Evolutionary conservation across 2,797 vertebrate species (phyloP).

Genomic region (Enteromius thamalakanensis): DNA sequence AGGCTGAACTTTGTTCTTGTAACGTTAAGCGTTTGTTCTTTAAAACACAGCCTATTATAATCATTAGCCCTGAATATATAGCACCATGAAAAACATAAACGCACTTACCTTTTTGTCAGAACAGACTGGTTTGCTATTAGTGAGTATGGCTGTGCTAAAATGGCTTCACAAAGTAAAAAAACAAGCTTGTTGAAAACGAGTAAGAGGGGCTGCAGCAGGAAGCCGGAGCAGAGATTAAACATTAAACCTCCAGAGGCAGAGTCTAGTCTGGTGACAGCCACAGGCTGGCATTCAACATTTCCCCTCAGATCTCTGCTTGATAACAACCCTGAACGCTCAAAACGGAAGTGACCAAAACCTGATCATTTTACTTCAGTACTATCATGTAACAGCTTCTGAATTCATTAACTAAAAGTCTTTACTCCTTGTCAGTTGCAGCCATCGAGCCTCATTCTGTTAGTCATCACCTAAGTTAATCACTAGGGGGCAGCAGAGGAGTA

Average conservation of each 20-base stretch:
- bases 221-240: constrained; percentile 70
- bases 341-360: not conserved
- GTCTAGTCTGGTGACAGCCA: constrained; percentile 54
- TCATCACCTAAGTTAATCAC: constrained; percentile 24
- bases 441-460: not conserved
- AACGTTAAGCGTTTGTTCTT: not conserved
- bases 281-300: constrained; percentile 61
- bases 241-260: constrained; percentile 71
- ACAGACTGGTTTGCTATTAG: not conserved
- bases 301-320: constrained; percentile 42
- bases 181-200: constrained; percentile 16
- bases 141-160: constrained; percentile 22
- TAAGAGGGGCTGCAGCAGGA: constrained; percentile 43
- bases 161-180: constrained; percentile 30
- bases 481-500: constrained; percentile 72
- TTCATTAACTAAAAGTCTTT: not conserved
- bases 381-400: not conserved
- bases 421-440: not conserved
- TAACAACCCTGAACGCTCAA: not conserved
- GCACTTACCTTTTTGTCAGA: constrained; percentile 21
- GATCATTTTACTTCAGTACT: not conserved
- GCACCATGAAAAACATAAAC: not conserved
- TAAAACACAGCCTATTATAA: not conserved
- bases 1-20: constrained; percentile 39
- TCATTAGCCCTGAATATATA: constrained; percentile 29